Conservation (phyloP, 2,113 vertebrate species). For the Oxyura jamaicensis region DNA sequence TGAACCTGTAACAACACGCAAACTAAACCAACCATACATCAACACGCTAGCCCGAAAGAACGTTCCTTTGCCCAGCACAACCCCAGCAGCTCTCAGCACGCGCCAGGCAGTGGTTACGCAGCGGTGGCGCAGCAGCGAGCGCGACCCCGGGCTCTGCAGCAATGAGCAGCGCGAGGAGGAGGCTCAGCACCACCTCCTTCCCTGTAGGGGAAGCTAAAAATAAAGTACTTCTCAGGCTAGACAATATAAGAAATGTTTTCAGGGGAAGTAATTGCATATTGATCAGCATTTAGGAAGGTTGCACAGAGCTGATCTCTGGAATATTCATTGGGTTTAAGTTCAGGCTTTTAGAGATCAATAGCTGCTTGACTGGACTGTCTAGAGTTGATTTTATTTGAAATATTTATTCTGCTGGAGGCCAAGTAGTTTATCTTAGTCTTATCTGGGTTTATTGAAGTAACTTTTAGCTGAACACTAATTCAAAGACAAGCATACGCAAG, state of each 20-base stretch:
- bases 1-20: neutral
- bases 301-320: slow-evolving; percentile 73
- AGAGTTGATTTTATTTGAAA: slow-evolving; percentile 81
- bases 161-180: neutral
- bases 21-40: fast-evolving
- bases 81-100: no score
- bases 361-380: slow-evolving; percentile 77
- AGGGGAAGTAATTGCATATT: slow-evolving; percentile 80
- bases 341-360: slow-evolving; percentile 81
- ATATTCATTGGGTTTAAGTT: slow-evolving; percentile 80
- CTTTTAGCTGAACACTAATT: slow-evolving; percentile 56
- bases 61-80: neutral
- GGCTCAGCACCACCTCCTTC: neutral
- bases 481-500: neutral
- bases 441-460: slow-evolving; percentile 66
- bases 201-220: slow-evolving; percentile 52
- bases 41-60: neutral
- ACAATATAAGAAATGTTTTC: slow-evolving; percentile 65
- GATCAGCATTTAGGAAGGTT: slow-evolving; percentile 79
- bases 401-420: slow-evolving; percentile 82
- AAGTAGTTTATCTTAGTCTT: slow-evolving; percentile 80
- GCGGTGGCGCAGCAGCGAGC: fast-evolving
- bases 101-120: no score
- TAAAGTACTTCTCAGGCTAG: slow-evolving; percentile 51
- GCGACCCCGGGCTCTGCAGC: neutral